phyloP scores from a whole-genome alignment of 2,113 vertebrate species.

The Chrysochloris asiatica region DNA sequence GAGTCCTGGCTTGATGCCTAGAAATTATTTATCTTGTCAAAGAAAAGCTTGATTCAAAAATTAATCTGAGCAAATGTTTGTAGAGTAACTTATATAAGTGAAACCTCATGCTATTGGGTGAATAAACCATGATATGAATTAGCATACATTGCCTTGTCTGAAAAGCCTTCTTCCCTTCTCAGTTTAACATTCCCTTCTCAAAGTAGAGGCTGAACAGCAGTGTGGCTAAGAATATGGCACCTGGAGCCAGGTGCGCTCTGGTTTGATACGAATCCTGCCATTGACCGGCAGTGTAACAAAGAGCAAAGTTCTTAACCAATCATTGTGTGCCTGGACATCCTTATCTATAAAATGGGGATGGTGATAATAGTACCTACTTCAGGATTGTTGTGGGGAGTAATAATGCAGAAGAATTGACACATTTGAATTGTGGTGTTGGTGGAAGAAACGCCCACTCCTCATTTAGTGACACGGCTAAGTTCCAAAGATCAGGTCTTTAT shows the following conservation, averaged over 20 bases:
- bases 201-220: not conserved
- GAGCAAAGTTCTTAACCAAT: not conserved
- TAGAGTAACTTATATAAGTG: conserved; percentile 34
- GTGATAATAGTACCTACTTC: not conserved
- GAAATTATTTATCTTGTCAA: conserved; percentile 66
- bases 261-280: not conserved
- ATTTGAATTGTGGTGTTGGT: not conserved
- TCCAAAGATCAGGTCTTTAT: not conserved
- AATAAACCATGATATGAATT: not conserved
- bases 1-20: conserved; percentile 38
- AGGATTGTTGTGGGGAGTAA: not conserved
- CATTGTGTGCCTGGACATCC: not conserved
- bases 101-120: not conserved
- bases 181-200: not conserved
- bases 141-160: not conserved
- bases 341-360: conserved; percentile 8
- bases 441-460: not conserved
- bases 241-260: not conserved
- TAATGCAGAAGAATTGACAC: not conserved
- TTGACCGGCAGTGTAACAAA: not conserved
- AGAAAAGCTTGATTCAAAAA: conserved; percentile 67
- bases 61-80: conserved; percentile 64
- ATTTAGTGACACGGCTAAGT: not conserved
- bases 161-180: not conserved
- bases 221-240: not conserved